A percentile compares a stretch with the other conserved stretches of the same genome.
These are phyloP conservation scores for Bombus confusus DNA, from an alignment of 1,140 invertebrate genomes.

Conservation along the genomic window DNA sequence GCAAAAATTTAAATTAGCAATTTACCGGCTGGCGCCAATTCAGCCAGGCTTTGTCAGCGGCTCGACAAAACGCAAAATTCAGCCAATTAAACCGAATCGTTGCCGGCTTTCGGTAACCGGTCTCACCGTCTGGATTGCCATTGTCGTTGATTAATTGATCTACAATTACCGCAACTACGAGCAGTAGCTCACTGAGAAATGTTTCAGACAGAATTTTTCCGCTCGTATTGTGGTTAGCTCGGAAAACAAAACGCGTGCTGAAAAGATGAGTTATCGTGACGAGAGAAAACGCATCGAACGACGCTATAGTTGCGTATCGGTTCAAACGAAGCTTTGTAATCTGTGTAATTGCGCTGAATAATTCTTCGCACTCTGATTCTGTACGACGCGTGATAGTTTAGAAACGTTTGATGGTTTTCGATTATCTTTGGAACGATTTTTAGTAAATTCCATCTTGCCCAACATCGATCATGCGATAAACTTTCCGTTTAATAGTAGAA, in stretches of 20 bases:
- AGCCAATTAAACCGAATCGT: constrained; percentile 18
- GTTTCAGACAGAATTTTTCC: not conserved
- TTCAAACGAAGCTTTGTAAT: too few species aligned
- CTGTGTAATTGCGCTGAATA: not conserved
- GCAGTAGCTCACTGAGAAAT: not conserved
- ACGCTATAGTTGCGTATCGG: not conserved
- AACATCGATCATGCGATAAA: too few species aligned
- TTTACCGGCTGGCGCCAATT: not conserved
- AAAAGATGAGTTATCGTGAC: not conserved
- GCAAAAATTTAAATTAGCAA: constrained; percentile 21
- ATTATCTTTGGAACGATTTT: too few species aligned
- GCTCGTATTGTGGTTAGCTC: not conserved
- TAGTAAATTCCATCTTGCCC: too few species aligned
- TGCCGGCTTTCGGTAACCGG: not conserved
- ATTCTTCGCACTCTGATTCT: not conserved
- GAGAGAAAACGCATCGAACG: not conserved
- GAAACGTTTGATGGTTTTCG: too few species aligned
- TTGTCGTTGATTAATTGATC: constrained; percentile 32
- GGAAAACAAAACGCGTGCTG: not conserved
- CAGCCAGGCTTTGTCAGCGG: not conserved
- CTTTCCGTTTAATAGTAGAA: too few species aligned
- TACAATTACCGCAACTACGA: not conserved
- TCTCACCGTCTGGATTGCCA: not conserved
- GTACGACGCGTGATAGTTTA: too few species aligned
- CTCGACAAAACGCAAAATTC: constrained; percentile 10